Evolutionary conservation across 1,140 invertebrate species (phyloP), one percentile per base, ranked within the genome.

Genomic region (Hyphantria cunea): DNA sequence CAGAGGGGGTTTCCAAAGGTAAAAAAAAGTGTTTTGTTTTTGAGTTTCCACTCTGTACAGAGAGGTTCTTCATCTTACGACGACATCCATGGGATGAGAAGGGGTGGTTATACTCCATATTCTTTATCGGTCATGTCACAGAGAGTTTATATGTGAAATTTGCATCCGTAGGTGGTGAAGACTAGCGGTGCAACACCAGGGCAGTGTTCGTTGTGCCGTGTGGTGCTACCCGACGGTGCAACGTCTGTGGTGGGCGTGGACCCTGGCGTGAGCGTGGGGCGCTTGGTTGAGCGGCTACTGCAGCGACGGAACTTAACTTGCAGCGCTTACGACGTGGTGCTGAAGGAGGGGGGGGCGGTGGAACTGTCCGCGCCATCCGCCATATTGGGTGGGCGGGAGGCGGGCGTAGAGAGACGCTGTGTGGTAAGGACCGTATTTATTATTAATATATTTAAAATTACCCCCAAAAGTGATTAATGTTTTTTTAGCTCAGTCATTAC

Each of bases 241-340:
- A 98, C 97, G 9, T 97, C 97, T 5, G 97, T 99, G 66, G 96
- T 98, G 93, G 84, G 92, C 92, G 81, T 94, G 93, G 95, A 97
- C 68, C 84, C 90, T 33, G 94, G 93, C 13, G 93, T 97, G 65
- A 95, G 94, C 8, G 94, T 98, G 64, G 93, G 94, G 67, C 93
- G 94, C 60, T 92, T 98, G 61, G 93, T 99, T 31, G 94, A 94
- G 64, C 93, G 95, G 49, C 92, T 99, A 41, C 93, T 98, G 72
- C 96, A 74, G 65, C 41, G 79, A 2, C 60, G 82, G 13, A 85
- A 86, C 61, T 66, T 86, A 25, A 17, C 54, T 8, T 80, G 73
- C 52, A 48, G 45, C 50, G 65, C 67, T 15, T 89, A 87, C 39
- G 86, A 87, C 54, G 82, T 86, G 6, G 45, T 84, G 33, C 51